Evolutionary conservation across 2,888 invertebrate genomes (phyloP).

Genomic region (Portevinia maculata): DNA sequence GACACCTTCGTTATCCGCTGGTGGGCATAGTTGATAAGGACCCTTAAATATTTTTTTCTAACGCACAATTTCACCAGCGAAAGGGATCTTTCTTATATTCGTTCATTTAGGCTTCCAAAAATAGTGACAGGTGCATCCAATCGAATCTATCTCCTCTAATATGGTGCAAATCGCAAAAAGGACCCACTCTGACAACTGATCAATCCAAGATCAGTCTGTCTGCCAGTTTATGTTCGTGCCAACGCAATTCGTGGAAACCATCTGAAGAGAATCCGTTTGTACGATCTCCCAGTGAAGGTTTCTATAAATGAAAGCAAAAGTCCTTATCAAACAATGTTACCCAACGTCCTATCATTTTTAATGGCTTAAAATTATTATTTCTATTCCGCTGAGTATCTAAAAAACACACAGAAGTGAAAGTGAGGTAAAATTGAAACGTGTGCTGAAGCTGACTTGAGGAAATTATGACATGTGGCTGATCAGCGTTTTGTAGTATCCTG

Average conservation of each 20-base stretch:
- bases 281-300: neutral
- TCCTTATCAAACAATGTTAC: conserved; percentile 38
- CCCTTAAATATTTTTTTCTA: too few relatives aligned
- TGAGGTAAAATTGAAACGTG: conserved; percentile 29
- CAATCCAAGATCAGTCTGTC: conserved; percentile 53
- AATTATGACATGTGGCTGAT: conserved; percentile 69
- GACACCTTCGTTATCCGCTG: too few relatives aligned
- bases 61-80: too few relatives aligned
- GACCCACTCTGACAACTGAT: conserved; percentile 31
- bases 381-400: neutral
- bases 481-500: conserved; percentile 41
- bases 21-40: too few relatives aligned
- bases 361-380: conserved; percentile 55
- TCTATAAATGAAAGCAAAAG: conserved; percentile 44
- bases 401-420: conserved; percentile 41
- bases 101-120: too few relatives aligned
- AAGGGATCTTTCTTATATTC: too few relatives aligned
- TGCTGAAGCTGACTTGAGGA: conserved; percentile 5
- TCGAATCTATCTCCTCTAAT: conserved; percentile 30
- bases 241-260: conserved; percentile 42
- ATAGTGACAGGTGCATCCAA: conserved; percentile 47
- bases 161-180: conserved; percentile 34
- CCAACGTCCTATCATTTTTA: conserved; percentile 24
- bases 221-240: conserved; percentile 32
- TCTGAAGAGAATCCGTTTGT: conserved; percentile 1